A percentile compares a stretch with the other conserved stretches of the same genome.
Conservation (phyloP, 2,888 invertebrate species). For the Rhamnusium bicolor region DNA sequence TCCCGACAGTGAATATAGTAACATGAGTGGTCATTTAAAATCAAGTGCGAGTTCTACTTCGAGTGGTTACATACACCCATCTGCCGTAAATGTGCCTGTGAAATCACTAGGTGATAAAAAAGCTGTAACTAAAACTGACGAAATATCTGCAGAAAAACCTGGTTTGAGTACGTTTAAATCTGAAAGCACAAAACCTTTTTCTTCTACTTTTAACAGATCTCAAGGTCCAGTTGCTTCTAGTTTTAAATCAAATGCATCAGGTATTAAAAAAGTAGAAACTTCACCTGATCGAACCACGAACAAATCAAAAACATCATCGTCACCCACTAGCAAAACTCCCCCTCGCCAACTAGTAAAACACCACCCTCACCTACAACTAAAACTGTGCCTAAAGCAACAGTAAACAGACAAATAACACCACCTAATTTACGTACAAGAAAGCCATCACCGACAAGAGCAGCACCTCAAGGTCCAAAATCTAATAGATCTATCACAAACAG, state of each 20-base stretch:
- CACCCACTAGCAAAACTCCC: conserved; percentile 53
- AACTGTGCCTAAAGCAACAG: conserved; percentile 41
- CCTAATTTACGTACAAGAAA: conserved; percentile 71
- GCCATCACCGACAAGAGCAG: conserved; percentile 63
- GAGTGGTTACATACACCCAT: conserved; percentile 83
- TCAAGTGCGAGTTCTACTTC: conserved; percentile 77
- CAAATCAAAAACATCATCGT: conserved; percentile 43
- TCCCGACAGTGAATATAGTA: conserved; percentile 77
- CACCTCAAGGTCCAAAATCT: conserved; percentile 52
- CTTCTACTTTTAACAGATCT: conserved; percentile 55
- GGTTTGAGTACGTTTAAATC: conserved; percentile 62
- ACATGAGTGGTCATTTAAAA: conserved; percentile 71
- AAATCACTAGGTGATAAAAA: conserved; percentile 48
- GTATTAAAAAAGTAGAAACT: conserved; percentile 48
- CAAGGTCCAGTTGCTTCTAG: conserved; percentile 54
- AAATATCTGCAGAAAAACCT: conserved; percentile 45
- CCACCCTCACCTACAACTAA: conserved; percentile 47
- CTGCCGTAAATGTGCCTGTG: conserved; percentile 79
- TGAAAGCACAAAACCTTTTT: conserved; percentile 56
- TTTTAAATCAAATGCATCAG: conserved; percentile 41
- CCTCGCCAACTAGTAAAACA: conserved; percentile 51
- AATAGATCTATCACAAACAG: conserved; percentile 73
- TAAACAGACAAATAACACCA: conserved; percentile 67
- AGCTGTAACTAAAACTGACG: conserved; percentile 35
- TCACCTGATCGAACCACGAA: conserved; percentile 50